A percentile compares a stretch with the other conserved stretches of the same genome.
Evolutionary conservation across 2,113 vertebrate species (phyloP).

Genomic region (Epinephelus fuscoguttatus): DNA sequence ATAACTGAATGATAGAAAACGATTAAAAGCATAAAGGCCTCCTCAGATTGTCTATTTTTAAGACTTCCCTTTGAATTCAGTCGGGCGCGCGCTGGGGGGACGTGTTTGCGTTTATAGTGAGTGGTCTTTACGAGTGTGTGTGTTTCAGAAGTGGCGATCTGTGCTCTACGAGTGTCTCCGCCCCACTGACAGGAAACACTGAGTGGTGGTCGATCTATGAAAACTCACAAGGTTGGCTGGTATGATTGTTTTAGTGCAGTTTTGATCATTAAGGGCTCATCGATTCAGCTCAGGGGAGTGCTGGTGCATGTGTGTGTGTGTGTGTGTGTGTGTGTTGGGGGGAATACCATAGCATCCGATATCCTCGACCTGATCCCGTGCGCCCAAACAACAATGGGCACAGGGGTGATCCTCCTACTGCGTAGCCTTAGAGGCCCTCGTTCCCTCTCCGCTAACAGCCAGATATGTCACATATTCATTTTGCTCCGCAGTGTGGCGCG

Average conservation of each 20-base stretch:
- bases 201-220: slow-evolving; percentile 42
- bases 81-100: slow-evolving; percentile 30
- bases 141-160: slow-evolving; percentile 46
- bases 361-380: slow-evolving; percentile 43
- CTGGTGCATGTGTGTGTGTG: slow-evolving; percentile 58
- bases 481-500: slow-evolving; percentile 82
- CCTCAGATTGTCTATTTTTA: slow-evolving; percentile 81
- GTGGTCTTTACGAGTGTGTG: slow-evolving; percentile 31
- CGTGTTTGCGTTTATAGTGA: slow-evolving; percentile 37
- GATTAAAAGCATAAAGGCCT: slow-evolving; percentile 76
- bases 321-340: slow-evolving; percentile 7
- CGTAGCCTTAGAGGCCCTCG: slow-evolving; percentile 56
- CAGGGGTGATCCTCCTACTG: slow-evolving; percentile 45
- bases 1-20: slow-evolving; percentile 40
- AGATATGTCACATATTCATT: slow-evolving; percentile 85
- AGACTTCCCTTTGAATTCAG: slow-evolving; percentile 83
- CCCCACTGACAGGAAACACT: slow-evolving; percentile 37
- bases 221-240: slow-evolving; percentile 68
- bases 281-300: slow-evolving; percentile 62
- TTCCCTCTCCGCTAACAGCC: slow-evolving; percentile 61
- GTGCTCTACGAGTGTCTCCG: slow-evolving; percentile 53
- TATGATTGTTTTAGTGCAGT: slow-evolving; percentile 80
- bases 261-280: slow-evolving; percentile 76
- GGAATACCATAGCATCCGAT: slow-evolving; percentile 32
- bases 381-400: slow-evolving; percentile 38